Conservation (phyloP, 2,888 invertebrate genomes). For the Ophioninae sp. region DNA sequence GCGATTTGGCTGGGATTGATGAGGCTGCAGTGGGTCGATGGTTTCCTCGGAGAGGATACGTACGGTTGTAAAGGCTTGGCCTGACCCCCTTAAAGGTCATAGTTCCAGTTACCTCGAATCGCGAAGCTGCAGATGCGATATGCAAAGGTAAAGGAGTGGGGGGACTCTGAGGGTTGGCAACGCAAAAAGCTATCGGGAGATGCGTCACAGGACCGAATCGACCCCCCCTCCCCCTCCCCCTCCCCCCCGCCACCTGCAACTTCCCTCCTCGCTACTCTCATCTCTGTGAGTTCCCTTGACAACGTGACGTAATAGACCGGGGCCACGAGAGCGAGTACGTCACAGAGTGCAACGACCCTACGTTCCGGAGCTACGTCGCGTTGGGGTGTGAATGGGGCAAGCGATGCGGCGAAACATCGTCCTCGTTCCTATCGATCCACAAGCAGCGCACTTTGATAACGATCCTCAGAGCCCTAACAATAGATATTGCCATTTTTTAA, state of each 20-base stretch:
- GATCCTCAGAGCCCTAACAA: conserved; percentile 1
- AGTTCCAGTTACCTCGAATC: conserved; percentile 72
- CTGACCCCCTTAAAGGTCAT: conserved; percentile 75
- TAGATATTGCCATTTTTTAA: conserved; percentile 3
- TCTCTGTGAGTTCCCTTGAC: conserved; percentile 69
- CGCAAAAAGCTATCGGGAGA: conserved; percentile 37
- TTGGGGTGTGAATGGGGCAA: conserved; percentile 72
- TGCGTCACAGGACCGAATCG: conserved; percentile 15
- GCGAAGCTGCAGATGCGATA: conserved; percentile 45
- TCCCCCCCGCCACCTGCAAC: not conserved
- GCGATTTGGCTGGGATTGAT: conserved; percentile 28
- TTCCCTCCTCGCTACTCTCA: not conserved
- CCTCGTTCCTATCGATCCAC: conserved; percentile 67
- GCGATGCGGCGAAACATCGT: conserved; percentile 67
- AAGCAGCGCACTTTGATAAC: not conserved
- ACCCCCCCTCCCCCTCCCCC: not conserved
- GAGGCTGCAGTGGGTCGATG: conserved; percentile 27
- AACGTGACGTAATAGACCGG: conserved; percentile 74
- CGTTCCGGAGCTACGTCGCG: conserved; percentile 46
- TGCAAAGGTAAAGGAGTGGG: conserved; percentile 28
- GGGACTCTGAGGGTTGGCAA: conserved; percentile 52
- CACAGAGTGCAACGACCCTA: conserved; percentile 74
- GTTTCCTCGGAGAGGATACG: conserved; percentile 11
- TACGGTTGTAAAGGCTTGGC: conserved; percentile 29
- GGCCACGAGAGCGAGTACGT: conserved; percentile 66